These are phyloP conservation scores for Takifugu rubripes DNA, from an alignment of 2,797 vertebrate species.

Conservation along the genomic window DNA sequence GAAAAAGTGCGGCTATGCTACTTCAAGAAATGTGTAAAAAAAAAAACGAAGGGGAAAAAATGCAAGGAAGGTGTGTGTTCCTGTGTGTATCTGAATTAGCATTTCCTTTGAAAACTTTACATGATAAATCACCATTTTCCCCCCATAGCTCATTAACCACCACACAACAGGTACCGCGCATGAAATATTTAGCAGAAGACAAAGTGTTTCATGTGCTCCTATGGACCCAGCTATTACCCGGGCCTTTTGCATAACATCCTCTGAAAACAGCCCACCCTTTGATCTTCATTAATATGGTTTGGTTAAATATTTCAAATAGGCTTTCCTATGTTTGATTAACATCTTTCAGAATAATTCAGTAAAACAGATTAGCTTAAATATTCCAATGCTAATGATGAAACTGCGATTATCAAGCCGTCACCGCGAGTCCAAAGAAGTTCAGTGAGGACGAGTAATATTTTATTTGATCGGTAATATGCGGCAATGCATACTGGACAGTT, in stretches of 20 bases:
- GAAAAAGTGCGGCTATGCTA: slow-evolving; percentile 76
- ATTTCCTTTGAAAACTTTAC: slow-evolving; percentile 78
- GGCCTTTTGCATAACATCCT: slow-evolving; percentile 67
- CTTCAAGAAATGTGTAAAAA: slow-evolving; percentile 40
- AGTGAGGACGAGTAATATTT: slow-evolving; percentile 45
- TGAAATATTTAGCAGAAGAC: slow-evolving; percentile 75
- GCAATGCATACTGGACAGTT: slow-evolving; percentile 60
- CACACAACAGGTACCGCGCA: slow-evolving; percentile 71
- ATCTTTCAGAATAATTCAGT: slow-evolving; percentile 77
- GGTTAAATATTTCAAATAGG: slow-evolving; percentile 75
- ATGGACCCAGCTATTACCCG: slow-evolving; percentile 69
- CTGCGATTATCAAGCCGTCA: slow-evolving; percentile 57
- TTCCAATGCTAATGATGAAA: slow-evolving; percentile 68
- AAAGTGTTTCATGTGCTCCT: slow-evolving; percentile 73
- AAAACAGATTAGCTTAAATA: slow-evolving; percentile 63
- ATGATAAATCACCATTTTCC: slow-evolving; percentile 69
- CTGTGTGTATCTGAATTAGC: slow-evolving; percentile 61
- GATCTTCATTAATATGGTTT: slow-evolving; percentile 74
- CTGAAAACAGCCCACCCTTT: slow-evolving; percentile 67
- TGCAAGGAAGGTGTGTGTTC: slow-evolving; percentile 37
- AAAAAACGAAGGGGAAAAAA: slow-evolving; percentile 20
- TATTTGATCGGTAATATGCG: slow-evolving; percentile 64
- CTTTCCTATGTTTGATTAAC: slow-evolving; percentile 72
- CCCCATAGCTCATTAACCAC: slow-evolving; percentile 68
- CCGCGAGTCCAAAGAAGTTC: slow-evolving; percentile 31